Evolutionary conservation across 2,113 vertebrate genomes (phyloP).

Genomic region (Chaenogobius annularis): DNA sequence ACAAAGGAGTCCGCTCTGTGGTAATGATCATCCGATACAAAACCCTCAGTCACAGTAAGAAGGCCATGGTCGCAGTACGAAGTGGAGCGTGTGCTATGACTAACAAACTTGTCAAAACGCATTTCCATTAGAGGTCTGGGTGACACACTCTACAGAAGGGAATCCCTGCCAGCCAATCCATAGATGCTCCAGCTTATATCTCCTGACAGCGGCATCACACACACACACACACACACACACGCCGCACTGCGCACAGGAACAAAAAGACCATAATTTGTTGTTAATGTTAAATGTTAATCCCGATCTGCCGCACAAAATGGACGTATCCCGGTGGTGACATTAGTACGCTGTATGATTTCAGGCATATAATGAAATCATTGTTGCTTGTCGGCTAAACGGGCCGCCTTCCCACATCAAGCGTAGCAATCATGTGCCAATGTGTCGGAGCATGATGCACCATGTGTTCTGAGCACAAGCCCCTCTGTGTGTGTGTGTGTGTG

Average conservation of each 20-base stretch:
- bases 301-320: not conserved
- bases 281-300: not conserved
- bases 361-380: constrained; percentile 69
- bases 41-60: constrained; percentile 7
- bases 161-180: constrained; percentile 20
- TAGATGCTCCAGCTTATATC: constrained; percentile 9
- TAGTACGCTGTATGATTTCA: constrained; percentile 45
- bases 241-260: not conserved
- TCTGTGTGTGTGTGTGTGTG: not conserved
- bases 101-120: constrained; percentile 29
- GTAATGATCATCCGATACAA: constrained; percentile 23
- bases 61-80: not conserved
- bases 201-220: not conserved
- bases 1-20: not conserved
- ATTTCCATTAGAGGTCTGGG: constrained; percentile 14
- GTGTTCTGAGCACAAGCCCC: constrained; percentile 22
- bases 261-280: not conserved
- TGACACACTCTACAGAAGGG: not conserved
- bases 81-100: constrained; percentile 9
- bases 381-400: constrained; percentile 56
- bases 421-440: constrained; percentile 58
- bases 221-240: constrained; percentile 2
- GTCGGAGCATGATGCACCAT: constrained; percentile 40
- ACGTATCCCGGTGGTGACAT: constrained; percentile 22
- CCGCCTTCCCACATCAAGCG: constrained; percentile 48